Percentiles rank a stretch among this genome's conserved stretches.
Conservation (phyloP, 2,888 invertebrate genomes). For the Morpho deidamia region DNA sequence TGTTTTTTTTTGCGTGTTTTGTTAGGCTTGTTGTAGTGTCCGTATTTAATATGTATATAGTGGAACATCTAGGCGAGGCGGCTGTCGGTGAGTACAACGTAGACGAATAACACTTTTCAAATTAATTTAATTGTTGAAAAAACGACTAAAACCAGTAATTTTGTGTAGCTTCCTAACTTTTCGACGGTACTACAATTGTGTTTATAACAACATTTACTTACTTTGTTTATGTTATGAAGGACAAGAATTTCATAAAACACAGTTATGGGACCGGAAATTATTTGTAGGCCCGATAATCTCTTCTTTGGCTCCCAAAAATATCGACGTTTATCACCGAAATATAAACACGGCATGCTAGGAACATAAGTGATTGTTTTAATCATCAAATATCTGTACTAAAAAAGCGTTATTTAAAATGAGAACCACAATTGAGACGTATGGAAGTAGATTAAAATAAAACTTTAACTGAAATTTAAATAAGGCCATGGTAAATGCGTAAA, state of each 20-base stretch:
- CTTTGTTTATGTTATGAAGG: background rate
- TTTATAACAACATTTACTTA: conserved; percentile 13
- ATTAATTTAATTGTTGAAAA: conserved; percentile 34
- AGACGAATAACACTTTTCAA: conserved; percentile 40
- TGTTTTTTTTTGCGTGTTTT: conserved; percentile 66
- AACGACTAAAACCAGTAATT: conserved; percentile 39
- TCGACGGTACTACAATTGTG: conserved; percentile 51
- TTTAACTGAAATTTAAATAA: conserved; percentile 34
- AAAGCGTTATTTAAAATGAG: conserved; percentile 34
- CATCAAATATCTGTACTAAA: conserved; percentile 28
- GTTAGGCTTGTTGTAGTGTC: conserved; percentile 74
- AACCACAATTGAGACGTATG: conserved; percentile 57
- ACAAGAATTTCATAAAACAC: conserved; percentile 31
- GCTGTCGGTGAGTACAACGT: conserved; percentile 59
- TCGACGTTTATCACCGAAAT: conserved; percentile 44
- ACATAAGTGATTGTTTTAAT: conserved; percentile 15
- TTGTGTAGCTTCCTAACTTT: conserved; percentile 57
- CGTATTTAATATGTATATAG: conserved; percentile 55
- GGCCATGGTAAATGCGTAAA: conserved; percentile 26
- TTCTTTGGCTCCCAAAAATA: conserved; percentile 60
- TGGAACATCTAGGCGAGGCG: conserved; percentile 36
- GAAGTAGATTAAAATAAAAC: conserved; percentile 36
- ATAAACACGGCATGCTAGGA: conserved; percentile 59
- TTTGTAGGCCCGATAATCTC: conserved; percentile 36
- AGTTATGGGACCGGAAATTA: conserved; percentile 43